phyloP scores from a whole-genome alignment of 2,113 vertebrate species.

The Muscicapa adusta region DNA sequence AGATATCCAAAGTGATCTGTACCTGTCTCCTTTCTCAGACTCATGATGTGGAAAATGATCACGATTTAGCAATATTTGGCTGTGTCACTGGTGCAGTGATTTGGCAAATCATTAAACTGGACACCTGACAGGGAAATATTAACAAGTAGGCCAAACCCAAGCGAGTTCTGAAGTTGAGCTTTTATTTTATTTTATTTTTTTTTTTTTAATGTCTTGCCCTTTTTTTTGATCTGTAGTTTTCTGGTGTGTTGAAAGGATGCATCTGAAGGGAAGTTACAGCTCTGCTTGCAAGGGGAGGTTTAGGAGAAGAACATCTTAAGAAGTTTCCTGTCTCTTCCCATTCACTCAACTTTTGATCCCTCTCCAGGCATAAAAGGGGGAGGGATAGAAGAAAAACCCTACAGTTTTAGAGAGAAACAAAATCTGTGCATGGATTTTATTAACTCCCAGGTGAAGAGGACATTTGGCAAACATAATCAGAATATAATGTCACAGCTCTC shows the following conservation, averaged over 20 bases:
- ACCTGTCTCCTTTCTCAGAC: background rate
- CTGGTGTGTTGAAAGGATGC: background rate
- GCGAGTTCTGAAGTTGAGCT: background rate
- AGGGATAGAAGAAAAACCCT: background rate
- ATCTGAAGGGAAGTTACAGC: background rate
- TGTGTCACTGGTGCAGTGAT: background rate
- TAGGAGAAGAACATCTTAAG: background rate
- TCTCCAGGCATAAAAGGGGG: background rate
- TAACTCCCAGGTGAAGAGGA: background rate
- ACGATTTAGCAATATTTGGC: background rate
- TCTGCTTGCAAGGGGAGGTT: background rate
- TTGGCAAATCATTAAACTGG: background rate
- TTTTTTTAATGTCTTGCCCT: background rate
- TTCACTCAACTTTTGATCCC: background rate
- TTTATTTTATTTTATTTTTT: too few species aligned
- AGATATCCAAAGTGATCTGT: background rate
- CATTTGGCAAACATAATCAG: background rate
- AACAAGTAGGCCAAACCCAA: background rate
- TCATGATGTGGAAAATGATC: background rate
- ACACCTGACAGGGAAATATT: background rate
- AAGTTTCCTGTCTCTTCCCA: fast-evolving
- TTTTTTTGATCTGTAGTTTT: background rate
- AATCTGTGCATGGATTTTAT: background rate
- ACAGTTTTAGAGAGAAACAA: background rate
- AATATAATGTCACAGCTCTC: background rate